A percentile compares a stretch with the other conserved stretches of the same genome.
These are phyloP conservation scores for Nezara viridula DNA, from an alignment of 2,888 invertebrate genomes.

Conservation along the genomic window DNA sequence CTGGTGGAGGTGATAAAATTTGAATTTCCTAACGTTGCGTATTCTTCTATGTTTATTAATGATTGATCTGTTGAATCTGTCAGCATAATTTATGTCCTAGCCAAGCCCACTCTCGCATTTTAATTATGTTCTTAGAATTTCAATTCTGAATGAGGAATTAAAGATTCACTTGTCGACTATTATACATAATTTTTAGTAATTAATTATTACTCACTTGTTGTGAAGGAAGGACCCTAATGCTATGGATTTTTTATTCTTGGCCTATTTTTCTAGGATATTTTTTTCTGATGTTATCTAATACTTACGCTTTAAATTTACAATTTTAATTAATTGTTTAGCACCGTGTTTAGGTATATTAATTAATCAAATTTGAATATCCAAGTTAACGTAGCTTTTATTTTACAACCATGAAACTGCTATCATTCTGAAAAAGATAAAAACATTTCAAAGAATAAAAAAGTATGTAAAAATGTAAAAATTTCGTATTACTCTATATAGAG, in stretches of 20 bases:
- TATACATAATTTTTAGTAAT: background rate
- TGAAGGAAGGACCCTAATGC: background rate
- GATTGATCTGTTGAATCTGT: constrained; percentile 12
- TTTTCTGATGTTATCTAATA: background rate
- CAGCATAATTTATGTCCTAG: background rate
- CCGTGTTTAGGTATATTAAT: too few relatives aligned
- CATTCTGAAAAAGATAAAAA: too few relatives aligned
- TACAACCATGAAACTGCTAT: too few relatives aligned
- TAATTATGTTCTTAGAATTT: background rate
- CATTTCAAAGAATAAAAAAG: too few relatives aligned
- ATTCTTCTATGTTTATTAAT: background rate
- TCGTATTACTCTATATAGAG: too few relatives aligned
- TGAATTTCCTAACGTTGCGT: constrained; percentile 3
- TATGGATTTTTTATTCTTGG: background rate
- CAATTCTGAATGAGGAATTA: background rate
- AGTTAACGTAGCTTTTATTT: too few relatives aligned
- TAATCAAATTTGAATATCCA: too few relatives aligned
- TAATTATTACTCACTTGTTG: background rate
- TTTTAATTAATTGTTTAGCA: too few relatives aligned
- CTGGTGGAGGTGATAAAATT: background rate
- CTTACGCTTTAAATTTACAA: too few relatives aligned
- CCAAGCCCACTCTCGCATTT: background rate
- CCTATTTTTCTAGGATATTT: background rate
- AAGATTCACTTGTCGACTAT: background rate
- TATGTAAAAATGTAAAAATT: too few relatives aligned